Evolutionary conservation across 1,140 invertebrate species (phyloP), one percentile per base, ranked within the genome.

Genomic region (Nephila pilipes): DNA sequence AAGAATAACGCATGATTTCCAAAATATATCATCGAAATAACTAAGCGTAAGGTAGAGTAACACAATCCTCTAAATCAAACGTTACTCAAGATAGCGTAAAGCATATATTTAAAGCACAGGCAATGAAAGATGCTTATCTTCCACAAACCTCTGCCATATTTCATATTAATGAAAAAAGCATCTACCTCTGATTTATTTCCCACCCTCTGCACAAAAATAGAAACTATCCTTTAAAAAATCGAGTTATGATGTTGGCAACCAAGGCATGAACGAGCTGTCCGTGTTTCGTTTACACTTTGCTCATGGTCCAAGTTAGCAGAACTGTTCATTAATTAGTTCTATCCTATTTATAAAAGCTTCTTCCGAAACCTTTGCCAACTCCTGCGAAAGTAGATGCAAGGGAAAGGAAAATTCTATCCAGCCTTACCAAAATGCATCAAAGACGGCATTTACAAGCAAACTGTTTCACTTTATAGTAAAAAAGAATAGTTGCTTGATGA

Each of bases 291-390:
- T 87, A 87, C 91, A 79, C 25, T 92, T 92, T 92, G 60, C 91
- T 87, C 32, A 20, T 8, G 81, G 57, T 92, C 90, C 90, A 92
- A 92, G 81, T 89, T 89, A 92, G 83, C 91, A 65, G 91, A 69
- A 87, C 60, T 93, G 63, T 93, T 93, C 91, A 93, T 93, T 93
- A 93, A 93, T 93, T 93, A 93, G 91, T 87, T 57, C 91, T 79
- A 93, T 87, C 85, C 91, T 93, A 93, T 93, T 93, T 93, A 93
- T 93, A 93, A 87, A 93, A 87, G 83, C 83, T 46, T 83, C 58
- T 20, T 38, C 83, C n/a, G 36, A 92, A 57, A 60, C 36, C 80
- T 54, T 93, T 93, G 91, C 91, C 91, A 93, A 93, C 63, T 87
- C 65, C 25, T 29, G 20, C 20, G 38, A 60, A 75, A 93, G 85